Conservation (phyloP, 2,113 vertebrate species). For the Naja naja region DNA sequence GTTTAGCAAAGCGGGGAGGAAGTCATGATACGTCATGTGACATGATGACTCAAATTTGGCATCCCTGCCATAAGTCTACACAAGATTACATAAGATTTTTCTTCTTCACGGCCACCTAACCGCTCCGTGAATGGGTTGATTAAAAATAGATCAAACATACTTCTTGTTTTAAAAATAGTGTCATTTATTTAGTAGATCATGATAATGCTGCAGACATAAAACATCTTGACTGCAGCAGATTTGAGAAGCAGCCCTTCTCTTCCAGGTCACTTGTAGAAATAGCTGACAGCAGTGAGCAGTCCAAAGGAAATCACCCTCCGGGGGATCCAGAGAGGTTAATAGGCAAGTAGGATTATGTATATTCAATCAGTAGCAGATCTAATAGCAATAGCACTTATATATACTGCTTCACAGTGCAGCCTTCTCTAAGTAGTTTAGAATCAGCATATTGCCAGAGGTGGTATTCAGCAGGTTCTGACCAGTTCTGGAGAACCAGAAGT, state of each 20-base stretch:
- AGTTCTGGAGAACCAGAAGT: too few species aligned
- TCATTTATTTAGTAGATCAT: background rate
- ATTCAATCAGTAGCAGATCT: background rate
- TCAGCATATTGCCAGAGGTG: background rate
- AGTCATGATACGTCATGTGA: too few species aligned
- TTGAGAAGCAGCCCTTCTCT: background rate
- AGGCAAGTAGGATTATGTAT: background rate
- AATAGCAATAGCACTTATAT: background rate
- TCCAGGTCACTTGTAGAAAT: background rate
- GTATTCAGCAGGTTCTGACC: too few species aligned
- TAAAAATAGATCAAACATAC: background rate
- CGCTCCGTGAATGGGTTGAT: background rate
- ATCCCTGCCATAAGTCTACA: too few species aligned
- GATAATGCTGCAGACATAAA: background rate
- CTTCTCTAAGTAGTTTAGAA: background rate
- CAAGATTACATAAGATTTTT: background rate
- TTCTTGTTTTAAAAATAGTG: background rate
- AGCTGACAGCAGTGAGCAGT: background rate
- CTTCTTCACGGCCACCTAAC: background rate
- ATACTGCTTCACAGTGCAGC: background rate
- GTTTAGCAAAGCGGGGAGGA: too few species aligned
- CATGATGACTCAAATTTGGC: too few species aligned
- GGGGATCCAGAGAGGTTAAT: background rate
- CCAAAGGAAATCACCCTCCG: background rate
- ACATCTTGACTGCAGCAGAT: background rate